Evolutionary conservation across 2,797 vertebrate genomes (phyloP).

Genomic region (Threskiornis aethiopicus): DNA sequence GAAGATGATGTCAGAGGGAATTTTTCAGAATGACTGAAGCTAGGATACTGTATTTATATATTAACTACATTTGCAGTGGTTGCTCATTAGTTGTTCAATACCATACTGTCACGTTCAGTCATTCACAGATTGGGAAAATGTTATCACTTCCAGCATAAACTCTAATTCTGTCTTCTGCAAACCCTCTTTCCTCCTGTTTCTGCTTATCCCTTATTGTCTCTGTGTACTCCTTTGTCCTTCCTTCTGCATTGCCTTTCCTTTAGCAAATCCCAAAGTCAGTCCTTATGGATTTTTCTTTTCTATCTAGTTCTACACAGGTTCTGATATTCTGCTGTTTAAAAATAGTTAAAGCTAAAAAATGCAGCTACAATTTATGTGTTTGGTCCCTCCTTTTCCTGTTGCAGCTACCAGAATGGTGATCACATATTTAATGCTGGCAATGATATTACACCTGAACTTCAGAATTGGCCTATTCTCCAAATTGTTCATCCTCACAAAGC

Average conservation of each 20-base stretch:
- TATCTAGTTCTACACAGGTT: background rate
- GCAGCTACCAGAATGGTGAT: background rate
- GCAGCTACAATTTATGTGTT: background rate
- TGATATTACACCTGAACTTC: slow-evolving; percentile 17
- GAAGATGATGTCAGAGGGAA: background rate
- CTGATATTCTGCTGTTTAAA: background rate
- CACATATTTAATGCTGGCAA: background rate
- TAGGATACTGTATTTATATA: background rate
- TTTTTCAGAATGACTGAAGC: background rate
- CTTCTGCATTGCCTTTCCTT: background rate
- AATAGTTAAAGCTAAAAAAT: background rate
- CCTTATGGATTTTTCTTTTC: background rate
- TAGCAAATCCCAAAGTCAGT: background rate
- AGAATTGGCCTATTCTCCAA: slow-evolving; percentile 44
- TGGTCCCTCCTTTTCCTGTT: background rate
- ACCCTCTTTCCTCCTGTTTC: background rate
- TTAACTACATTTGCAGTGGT: background rate
- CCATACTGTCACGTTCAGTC: background rate
- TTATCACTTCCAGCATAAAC: background rate
- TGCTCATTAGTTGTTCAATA: background rate
- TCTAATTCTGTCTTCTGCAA: background rate
- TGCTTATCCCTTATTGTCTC: background rate
- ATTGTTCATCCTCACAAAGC: slow-evolving; percentile 12
- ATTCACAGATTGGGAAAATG: background rate
- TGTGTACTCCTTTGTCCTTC: background rate